Evolutionary conservation across 1,140 invertebrate species (phyloP).

Genomic region (Melanaphis sacchari): DNA sequence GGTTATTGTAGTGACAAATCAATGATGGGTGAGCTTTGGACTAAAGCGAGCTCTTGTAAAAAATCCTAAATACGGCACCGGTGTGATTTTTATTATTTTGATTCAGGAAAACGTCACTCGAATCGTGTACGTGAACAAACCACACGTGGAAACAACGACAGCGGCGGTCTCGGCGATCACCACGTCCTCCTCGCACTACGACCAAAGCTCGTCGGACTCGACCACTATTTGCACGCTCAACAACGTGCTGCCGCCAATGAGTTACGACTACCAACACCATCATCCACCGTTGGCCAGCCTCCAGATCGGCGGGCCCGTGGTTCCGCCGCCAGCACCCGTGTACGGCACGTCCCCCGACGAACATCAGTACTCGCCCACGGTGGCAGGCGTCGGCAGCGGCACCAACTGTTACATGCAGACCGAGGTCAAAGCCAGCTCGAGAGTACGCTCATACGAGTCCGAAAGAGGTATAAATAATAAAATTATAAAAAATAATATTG

Average conservation of each 20-base stretch:
- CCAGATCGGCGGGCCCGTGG: background rate
- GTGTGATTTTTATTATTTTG: background rate
- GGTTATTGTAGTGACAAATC: background rate
- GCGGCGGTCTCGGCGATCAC: background rate
- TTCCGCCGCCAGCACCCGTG: background rate
- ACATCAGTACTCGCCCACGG: background rate
- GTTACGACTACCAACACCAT: conserved; percentile 42
- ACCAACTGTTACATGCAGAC: background rate
- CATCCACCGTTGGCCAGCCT: background rate
- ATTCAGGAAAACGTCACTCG: conserved; percentile 33
- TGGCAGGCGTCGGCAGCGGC: background rate
- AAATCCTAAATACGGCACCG: too few relatives aligned
- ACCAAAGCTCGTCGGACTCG: conserved; percentile 49
- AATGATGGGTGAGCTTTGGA: background rate
- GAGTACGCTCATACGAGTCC: conserved; percentile 43
- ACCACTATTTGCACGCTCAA: conserved; percentile 21
- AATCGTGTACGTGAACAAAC: conserved; percentile 14
- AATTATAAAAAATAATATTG: background rate
- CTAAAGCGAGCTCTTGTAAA: background rate
- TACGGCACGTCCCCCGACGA: background rate
- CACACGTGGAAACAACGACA: background rate
- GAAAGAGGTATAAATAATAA: background rate
- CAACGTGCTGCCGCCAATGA: conserved; percentile 34
- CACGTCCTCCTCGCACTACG: background rate
- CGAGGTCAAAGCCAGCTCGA: background rate